Percentiles rank a stretch among this genome's conserved stretches.
Conservation (phyloP, 1,140 invertebrate genomes). For the Drosophila persimilis region DNA sequence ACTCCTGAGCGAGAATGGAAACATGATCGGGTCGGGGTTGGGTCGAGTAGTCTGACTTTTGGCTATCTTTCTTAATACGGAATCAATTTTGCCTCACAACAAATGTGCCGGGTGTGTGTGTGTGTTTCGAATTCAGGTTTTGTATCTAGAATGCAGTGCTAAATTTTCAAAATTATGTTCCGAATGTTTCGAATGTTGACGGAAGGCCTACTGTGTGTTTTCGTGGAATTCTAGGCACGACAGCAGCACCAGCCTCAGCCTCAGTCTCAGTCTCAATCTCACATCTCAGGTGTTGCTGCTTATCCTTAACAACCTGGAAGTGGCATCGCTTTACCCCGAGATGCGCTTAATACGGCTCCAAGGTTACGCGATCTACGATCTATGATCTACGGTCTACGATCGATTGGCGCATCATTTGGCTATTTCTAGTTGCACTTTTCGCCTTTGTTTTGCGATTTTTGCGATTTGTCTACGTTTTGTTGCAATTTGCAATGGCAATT, state of each 20-base stretch:
- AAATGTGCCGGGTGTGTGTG: conserved; percentile 20
- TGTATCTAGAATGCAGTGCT: no score
- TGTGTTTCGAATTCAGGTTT: not conserved
- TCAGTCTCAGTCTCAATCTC: conserved; percentile 11
- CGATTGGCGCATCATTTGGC: conserved; percentile 45
- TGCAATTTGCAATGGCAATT: conserved; percentile 40
- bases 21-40: conserved; percentile 22
- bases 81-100: conserved; percentile 52
- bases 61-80: conserved; percentile 16
- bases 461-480: not conserved
- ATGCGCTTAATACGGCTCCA: conserved; percentile 61
- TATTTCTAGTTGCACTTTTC: conserved; percentile 39
- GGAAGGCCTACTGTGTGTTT: no score
- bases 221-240: conserved; percentile 17
- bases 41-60: conserved; percentile 10
- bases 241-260: not conserved
- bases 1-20: conserved; percentile 58
- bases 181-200: no score
- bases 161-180: no score
- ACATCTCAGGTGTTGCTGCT: conserved; percentile 8
- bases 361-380: conserved; percentile 36
- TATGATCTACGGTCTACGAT: conserved; percentile 6
- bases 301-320: conserved; percentile 74
- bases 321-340: conserved; percentile 6
- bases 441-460: conserved; percentile 48